Evolutionary conservation across 92 coral and sea anemone species (phyloP), one percentile per base, ranked within the genome.

Genomic region (Anthopleura xanthogrammica): DNA sequence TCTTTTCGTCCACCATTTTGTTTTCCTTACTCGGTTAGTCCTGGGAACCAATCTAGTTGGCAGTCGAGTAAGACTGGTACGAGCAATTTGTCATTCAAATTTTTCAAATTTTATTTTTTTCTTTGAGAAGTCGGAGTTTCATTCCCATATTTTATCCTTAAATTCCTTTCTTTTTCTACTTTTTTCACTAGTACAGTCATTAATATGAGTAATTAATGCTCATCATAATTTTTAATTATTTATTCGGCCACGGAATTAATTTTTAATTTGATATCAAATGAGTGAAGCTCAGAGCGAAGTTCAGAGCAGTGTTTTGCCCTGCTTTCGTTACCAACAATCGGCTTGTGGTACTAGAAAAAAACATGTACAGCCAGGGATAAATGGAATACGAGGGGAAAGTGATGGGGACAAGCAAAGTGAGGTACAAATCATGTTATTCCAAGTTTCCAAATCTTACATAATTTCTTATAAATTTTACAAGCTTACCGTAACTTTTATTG

Each of bases 1-100:
- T 19, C 74, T 57, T 74, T 79, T 58, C 62, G 84, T 81, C 84
- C 77, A 81, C 84, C 84, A 81, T 81, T 60, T 81, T 81, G 84
- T 43, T 68, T 81, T 74, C n/a, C 13, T 80, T 46, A 74, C 46
- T 17, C 54, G 83, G 75, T 43, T 42, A 42, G 75, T 42, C 52
- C 84, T 81, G 84, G 84, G 66, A 46, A 81, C 77, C 16, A 60
- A 60, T 62, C 39, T 22, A 58, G 10, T 3, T 36, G 72, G 65
- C 13, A 12, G 41, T 41, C 79, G 79, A 36, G 54, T n/a, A 56
- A 12, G 40, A 12, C 68, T 78, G 66, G 68, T 22, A 20, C 60
- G 16, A 54, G 40, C 55, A 50, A 20, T 16, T 17, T 56, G 55
- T 39, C 11, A 14, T 24, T 76, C 52, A 76, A 41, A 29, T 29